Evolutionary conservation across 2,113 vertebrate genomes (phyloP).

Genomic region (Papio anubis): DNA sequence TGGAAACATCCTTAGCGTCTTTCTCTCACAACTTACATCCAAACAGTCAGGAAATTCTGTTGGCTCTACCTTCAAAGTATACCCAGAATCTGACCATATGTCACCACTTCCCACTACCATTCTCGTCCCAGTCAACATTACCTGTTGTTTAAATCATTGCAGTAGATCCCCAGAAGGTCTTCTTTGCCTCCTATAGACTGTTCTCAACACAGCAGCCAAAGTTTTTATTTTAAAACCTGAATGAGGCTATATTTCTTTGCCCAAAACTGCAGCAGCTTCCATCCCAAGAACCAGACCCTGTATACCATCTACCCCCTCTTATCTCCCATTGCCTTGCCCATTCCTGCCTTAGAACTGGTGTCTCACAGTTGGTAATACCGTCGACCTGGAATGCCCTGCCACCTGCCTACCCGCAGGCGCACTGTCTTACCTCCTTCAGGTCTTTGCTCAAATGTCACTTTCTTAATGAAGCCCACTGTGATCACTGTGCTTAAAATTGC

Average conservation of each 20-base stretch:
- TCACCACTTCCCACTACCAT: not conserved
- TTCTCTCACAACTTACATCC: not conserved
- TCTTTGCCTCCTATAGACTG: not conserved
- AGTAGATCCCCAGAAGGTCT: not conserved
- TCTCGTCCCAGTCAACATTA: no score
- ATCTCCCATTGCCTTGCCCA: not conserved
- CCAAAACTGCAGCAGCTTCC: not conserved
- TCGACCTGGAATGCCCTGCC: not conserved
- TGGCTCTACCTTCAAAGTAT: not conserved
- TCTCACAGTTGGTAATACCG: not conserved
- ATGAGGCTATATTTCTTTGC: not conserved
- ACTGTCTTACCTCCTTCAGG: not conserved
- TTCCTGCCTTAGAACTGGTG: not conserved
- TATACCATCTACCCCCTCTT: not conserved
- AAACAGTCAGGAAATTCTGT: not conserved
- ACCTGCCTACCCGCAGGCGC: not conserved
- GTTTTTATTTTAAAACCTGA: not conserved
- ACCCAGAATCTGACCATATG: not conserved
- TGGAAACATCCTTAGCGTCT: not conserved
- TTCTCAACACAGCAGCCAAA: not conserved
- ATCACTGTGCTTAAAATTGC: not conserved
- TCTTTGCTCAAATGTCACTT: not conserved
- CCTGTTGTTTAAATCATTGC: not conserved
- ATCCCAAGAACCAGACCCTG: not conserved
- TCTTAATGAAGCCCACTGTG: not conserved